Conservation (phyloP, 1,140 invertebrate genomes). For the Hormaphis cornu region DNA sequence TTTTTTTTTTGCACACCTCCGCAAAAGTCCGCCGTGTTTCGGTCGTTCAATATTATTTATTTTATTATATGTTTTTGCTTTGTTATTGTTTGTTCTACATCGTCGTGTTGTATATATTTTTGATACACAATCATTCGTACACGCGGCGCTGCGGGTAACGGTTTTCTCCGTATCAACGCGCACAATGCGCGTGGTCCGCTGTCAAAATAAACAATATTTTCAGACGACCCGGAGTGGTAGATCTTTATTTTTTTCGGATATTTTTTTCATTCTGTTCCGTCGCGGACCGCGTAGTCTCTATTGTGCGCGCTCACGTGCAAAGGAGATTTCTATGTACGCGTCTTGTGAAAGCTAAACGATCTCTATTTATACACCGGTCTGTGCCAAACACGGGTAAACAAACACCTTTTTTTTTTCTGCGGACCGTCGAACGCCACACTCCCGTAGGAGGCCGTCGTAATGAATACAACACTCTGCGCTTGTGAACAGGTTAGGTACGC, state of each 20-base stretch:
- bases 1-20: too few relatives aligned
- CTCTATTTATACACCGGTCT: slow-evolving; percentile 3
- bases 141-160: not conserved
- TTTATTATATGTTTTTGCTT: too few relatives aligned
- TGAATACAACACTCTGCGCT: too few relatives aligned
- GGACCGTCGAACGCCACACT: too few relatives aligned
- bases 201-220: slow-evolving; percentile 25
- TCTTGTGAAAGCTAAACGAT: slow-evolving; percentile 10
- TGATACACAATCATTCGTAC: too few relatives aligned
- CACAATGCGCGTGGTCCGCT: not conserved
- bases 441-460: too few relatives aligned
- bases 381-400: slow-evolving; percentile 9
- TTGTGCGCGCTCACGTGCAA: not conserved
- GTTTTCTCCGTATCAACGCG: not conserved
- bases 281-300: not conserved
- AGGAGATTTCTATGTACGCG: not conserved
- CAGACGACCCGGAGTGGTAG: not conserved
- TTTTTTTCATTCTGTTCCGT: not conserved
- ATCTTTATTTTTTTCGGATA: not conserved
- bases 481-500: too few relatives aligned
- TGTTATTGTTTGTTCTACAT: too few relatives aligned
- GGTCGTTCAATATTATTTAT: too few relatives aligned
- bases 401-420: not conserved
- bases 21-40: too few relatives aligned
- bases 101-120: too few relatives aligned